Conservation (phyloP, 2,888 invertebrate species). For the Callosobruchus maculatus region DNA sequence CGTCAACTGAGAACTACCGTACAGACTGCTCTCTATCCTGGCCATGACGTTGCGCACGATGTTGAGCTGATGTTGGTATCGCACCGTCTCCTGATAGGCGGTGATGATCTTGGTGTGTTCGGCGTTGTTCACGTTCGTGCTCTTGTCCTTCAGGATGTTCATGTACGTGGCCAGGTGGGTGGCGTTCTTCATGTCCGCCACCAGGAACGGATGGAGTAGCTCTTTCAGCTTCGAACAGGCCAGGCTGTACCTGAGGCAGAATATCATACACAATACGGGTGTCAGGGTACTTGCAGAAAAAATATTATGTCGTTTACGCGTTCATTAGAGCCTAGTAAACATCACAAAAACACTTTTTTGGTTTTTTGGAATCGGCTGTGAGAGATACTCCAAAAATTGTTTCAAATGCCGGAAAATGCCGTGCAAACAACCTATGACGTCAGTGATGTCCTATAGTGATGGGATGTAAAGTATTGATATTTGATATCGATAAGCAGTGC, state of each 20-base stretch:
- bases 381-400: too few species aligned
- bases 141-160: conserved; percentile 49
- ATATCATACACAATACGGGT: too few species aligned
- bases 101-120: conserved; percentile 53
- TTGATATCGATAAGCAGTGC: too few species aligned
- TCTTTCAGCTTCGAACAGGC: conserved; percentile 81
- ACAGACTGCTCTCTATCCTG: conserved; percentile 60
- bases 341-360: too few species aligned
- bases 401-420: too few species aligned
- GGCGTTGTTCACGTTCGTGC: conserved; percentile 33
- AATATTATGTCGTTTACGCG: too few species aligned
- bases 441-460: too few species aligned
- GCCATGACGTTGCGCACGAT: conserved; percentile 73
- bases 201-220: conserved; percentile 71
- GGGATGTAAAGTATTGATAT: too few species aligned
- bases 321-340: too few species aligned
- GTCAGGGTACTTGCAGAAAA: too few species aligned
- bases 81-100: conserved; percentile 72
- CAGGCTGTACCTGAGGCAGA: conserved; percentile 58
- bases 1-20: conserved; percentile 6
- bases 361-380: too few species aligned
- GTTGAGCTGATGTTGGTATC: conserved; percentile 86
- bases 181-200: conserved; percentile 76
- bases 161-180: conserved; percentile 83
- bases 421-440: too few species aligned